Base-by-base conservation (phyloP, 2,888 invertebrate species). In the Phaonia tiefii region DNA sequence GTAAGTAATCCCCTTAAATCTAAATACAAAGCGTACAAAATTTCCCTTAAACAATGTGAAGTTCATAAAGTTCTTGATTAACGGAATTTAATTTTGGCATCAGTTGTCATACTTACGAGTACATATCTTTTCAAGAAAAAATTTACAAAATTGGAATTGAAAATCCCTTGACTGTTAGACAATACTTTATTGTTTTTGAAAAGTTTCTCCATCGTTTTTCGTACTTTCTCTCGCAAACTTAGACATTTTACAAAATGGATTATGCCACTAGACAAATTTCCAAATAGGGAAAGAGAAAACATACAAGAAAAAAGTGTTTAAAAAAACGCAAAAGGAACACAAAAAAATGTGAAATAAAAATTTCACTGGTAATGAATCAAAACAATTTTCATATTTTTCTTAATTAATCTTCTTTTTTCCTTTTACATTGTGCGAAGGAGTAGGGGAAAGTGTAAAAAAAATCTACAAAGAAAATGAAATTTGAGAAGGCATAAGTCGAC, bases 341-440 rank as follows among this genome's bases (percentile, higher is more conserved):
- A 80, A 78, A 73, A 54, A 78, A 66, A 37, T 58, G 71, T 46
- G 72, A 75, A 75, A 83, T 83, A 84, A 84, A 84, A 83, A 84
- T 83, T 84, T 83, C 83, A 84, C 85, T 84, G 85, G 86, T 87
- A 88, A 87, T 87, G 87, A 87, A 88, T 88, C 88, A 88, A 87
- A 87, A 87, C 88, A 87, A 86, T 86, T 88, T 87, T 88, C 87
- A 88, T 87, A 88, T 87, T 87, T 88, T 88, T 88, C 88, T 85
- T 88, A 89, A 88, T 89, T 88, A 89, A 89, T 89, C 88, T 88
- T 87, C 85, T 86, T 87, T 86, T n/a, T n/a, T n/a, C n/a, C 66
- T 75, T 83, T 39, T 31, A 31, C 3, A 31, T n/a, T n/a, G 31
- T 31, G 20, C 25, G 42, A 17, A 75, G n/a, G 5, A 46, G 17